Evolutionary conservation across 2,888 invertebrate genomes (phyloP).

Genomic region (Drosophila cognata): DNA sequence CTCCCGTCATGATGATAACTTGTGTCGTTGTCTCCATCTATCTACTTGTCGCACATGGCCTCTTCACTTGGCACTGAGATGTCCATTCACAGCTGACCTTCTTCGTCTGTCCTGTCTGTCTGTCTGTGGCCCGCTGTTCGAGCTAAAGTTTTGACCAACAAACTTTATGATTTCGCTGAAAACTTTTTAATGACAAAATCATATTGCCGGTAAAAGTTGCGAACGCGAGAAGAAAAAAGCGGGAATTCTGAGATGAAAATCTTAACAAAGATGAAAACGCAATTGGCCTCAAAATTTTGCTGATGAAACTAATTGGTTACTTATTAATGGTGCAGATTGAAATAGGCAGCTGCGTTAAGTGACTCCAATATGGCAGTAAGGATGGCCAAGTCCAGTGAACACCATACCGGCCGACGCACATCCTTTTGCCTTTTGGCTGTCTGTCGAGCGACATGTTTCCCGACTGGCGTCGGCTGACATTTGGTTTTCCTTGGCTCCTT

Average conservation of each 20-base stretch:
- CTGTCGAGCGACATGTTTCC: not conserved
- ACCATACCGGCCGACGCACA: not conserved
- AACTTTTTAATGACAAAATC: constrained; percentile 73
- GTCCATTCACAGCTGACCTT: not conserved
- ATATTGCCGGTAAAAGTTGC: constrained; percentile 37
- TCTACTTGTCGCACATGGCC: constrained; percentile 89
- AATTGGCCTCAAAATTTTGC: not conserved
- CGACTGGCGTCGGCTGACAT: not conserved
- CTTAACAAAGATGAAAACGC: not conserved
- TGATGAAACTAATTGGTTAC: constrained; percentile 19
- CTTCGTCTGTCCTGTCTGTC: not conserved
- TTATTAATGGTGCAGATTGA: constrained; percentile 4
- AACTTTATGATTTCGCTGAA: constrained; percentile 62
- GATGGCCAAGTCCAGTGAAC: not conserved
- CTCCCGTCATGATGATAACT: constrained; percentile 92
- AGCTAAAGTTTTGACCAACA: constrained; percentile 46
- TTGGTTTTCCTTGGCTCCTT: not conserved
- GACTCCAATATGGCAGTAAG: not conserved
- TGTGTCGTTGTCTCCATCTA: constrained; percentile 88
- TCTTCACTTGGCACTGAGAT: constrained; percentile 87
- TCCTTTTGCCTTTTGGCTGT: not conserved
- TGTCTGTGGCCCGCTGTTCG: constrained; percentile 4
- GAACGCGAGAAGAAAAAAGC: constrained; percentile 1
- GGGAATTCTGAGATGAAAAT: not conserved
- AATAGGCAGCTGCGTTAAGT: constrained; percentile 2